Evolutionary conservation across 2,797 vertebrate genomes (phyloP).

Genomic region (Loriculus beryllinus): DNA sequence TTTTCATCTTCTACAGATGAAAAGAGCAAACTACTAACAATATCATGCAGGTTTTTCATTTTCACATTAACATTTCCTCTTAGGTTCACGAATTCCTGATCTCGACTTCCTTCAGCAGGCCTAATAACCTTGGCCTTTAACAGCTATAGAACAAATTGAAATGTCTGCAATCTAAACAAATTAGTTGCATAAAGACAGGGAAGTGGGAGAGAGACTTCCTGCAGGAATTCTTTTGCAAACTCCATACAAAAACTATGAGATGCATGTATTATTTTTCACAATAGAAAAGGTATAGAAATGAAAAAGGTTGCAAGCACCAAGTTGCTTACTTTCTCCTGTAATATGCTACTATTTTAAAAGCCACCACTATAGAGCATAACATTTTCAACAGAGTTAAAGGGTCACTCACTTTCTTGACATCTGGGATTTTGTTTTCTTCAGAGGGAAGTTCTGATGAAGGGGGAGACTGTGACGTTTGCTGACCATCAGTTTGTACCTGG

Average conservation of each 20-base stretch:
- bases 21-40: background rate
- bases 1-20: background rate
- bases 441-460: slow-evolving; percentile 79
- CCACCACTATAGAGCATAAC: slow-evolving; percentile 40
- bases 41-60: background rate
- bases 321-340: background rate
- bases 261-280: background rate
- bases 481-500: slow-evolving; percentile 83
- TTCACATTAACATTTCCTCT: background rate
- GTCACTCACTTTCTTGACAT: slow-evolving; percentile 83
- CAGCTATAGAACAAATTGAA: background rate
- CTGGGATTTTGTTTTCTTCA: slow-evolving; percentile 81
- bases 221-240: background rate
- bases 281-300: background rate
- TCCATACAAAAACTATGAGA: background rate
- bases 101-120: background rate
- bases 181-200: background rate
- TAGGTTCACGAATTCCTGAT: background rate
- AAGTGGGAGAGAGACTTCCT: background rate
- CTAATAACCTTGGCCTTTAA: background rate
- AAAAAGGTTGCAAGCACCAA: background rate
- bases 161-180: background rate
- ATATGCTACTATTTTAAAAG: background rate
- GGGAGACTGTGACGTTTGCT: slow-evolving; percentile 78
- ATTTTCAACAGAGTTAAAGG: slow-evolving; percentile 72